Percentiles rank a stretch among this genome's conserved stretches.
Conservation (phyloP, 2,797 vertebrate genomes). For the Zalophus californianus region DNA sequence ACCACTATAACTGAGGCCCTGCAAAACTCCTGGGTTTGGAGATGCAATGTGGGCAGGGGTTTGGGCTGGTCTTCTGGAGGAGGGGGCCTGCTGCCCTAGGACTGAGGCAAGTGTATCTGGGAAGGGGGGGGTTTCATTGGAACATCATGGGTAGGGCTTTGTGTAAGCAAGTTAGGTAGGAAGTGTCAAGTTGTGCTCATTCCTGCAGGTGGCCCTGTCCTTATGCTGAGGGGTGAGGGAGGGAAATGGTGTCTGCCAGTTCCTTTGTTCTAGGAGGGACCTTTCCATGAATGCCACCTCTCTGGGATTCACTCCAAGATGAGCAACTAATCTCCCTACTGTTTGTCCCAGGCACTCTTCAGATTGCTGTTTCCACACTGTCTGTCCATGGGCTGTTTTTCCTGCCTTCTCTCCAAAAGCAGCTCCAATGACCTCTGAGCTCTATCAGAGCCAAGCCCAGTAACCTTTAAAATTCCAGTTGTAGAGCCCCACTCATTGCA, state of each 20-base stretch:
- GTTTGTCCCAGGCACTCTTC: background rate
- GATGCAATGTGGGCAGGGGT: background rate
- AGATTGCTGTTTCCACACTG: background rate
- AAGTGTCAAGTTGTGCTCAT: background rate
- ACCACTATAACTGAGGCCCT: background rate
- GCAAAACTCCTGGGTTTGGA: background rate
- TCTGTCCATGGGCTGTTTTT: background rate
- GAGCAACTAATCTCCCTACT: background rate
- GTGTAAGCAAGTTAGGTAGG: background rate
- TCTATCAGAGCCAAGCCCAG: background rate
- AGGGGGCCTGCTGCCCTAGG: background rate
- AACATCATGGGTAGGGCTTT: background rate
- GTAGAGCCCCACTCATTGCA: background rate
- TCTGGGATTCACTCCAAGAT: background rate
- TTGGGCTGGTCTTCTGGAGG: background rate
- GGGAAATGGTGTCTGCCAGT: background rate
- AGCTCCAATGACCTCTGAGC: background rate
- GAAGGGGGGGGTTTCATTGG: background rate
- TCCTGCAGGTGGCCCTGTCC: background rate
- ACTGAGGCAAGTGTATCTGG: background rate
- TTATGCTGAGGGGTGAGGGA: background rate
- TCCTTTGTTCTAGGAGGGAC: background rate
- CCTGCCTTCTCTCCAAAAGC: background rate
- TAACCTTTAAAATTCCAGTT: background rate
- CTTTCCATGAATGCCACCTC: background rate